Evolutionary conservation across 2,888 invertebrate species (phyloP), one percentile per base, ranked within the genome.

Genomic region (Xestia xanthographa): DNA sequence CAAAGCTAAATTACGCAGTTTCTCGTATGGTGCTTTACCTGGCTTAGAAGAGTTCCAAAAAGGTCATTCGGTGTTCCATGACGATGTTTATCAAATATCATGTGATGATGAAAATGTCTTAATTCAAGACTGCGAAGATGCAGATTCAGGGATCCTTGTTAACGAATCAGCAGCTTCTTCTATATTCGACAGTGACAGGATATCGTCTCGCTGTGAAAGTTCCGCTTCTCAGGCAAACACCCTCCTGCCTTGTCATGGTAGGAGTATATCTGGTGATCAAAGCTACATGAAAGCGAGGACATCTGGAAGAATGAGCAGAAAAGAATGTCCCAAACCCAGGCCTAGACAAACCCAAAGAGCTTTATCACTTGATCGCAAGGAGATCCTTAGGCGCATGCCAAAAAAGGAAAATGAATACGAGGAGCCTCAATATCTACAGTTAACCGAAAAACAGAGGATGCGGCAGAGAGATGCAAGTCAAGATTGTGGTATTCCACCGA

Each of bases 81-180:
- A 97, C 85, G 97, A 97, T 62, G 94, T 96, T 22, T 95, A 96
- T 83, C 95, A 95, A 85, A 93, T 94, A 68, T 94, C 95, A 22
- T 97, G 96, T 89, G 96, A 96, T 80, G 96, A 97, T 89, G 97
- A 97, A 91, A 97, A 97, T 87, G 94, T 97, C 71, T 93, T 97
- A 72, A 95, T 97, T 87, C 97, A 97, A 88, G 97, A 97, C 87
- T 97, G 97, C 86, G 98, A 98, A 90, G 98, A 98, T 93, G 97
- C 97, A 78, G 98, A 98, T 92, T 98, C 98, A 45, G 98, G 98
- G 58, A 98, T 98, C 87, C 95, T 98, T 91, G 97, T 98, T 88
- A 98, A 97, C 90, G 98, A 98, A 91, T 98, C 98, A 1, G 97
- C 97, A 14, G 97, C 97, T 69, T 97, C 97, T 75, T 97, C 98